Conservation (phyloP, 2,113 vertebrate genomes). For the Cichladusa arquata region DNA sequence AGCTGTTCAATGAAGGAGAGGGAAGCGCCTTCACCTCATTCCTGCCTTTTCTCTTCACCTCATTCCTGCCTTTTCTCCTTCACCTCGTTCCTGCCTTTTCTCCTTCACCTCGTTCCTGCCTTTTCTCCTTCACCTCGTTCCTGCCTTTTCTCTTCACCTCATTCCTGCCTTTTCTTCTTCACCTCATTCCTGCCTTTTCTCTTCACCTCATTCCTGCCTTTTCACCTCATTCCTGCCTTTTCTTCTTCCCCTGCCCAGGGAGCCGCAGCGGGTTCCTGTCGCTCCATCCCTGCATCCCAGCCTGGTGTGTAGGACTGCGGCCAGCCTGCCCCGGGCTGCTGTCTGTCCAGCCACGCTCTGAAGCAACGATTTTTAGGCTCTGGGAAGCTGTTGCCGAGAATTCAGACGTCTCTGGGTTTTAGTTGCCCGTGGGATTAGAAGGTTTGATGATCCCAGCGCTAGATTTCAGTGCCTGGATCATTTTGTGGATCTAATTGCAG, state of each 20-base stretch:
- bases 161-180: no score
- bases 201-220: no score
- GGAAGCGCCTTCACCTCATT: not conserved
- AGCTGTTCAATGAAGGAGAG: not conserved
- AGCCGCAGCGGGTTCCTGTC: not conserved
- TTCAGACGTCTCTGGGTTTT: not conserved
- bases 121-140: no score
- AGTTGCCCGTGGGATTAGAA: not conserved
- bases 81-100: no score
- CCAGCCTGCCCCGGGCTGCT: not conserved
- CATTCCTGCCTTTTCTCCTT: no score
- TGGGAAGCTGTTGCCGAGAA: not conserved
- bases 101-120: no score
- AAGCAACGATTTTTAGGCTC: not conserved
- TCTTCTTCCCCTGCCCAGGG: not conserved
- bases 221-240: no score
- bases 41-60: no score
- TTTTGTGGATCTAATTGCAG: not conserved
- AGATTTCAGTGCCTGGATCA: not conserved
- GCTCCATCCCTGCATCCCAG: not conserved
- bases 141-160: no score
- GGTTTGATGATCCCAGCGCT: not conserved
- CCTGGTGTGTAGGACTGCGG: not conserved
- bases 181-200: no score
- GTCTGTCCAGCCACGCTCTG: rapidly evolving